Evolutionary conservation across 2,797 vertebrate genomes (phyloP).

Genomic region (Falco columbarius): DNA sequence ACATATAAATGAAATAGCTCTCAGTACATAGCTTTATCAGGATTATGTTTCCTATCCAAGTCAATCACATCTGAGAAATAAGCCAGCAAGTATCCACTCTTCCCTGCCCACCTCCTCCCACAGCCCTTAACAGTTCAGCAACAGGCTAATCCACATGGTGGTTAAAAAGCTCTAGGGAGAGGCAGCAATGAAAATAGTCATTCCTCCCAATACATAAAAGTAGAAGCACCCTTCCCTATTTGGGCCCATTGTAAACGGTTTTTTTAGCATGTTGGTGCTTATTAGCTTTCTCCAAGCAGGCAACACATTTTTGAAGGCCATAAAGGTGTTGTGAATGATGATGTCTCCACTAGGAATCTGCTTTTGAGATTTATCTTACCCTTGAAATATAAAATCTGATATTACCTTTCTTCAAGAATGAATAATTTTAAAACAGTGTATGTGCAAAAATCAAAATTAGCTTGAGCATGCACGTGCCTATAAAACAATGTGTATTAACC

Average conservation of each 20-base stretch:
- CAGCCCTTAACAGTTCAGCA: background rate
- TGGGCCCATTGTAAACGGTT: background rate
- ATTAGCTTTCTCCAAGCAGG: background rate
- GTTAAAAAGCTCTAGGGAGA: background rate
- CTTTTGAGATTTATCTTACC: background rate
- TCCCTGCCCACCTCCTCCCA: rapidly evolving
- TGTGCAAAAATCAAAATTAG: background rate
- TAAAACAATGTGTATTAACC: background rate
- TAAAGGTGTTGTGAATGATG: background rate
- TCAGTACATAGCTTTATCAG: background rate
- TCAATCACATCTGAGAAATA: background rate
- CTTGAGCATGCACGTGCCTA: background rate
- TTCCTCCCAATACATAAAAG: background rate
- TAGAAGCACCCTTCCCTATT: background rate
- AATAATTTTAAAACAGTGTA: background rate
- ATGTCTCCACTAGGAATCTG: background rate
- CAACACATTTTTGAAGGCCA: background rate
- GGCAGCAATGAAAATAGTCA: background rate
- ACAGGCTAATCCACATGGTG: background rate
- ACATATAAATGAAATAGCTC: background rate
- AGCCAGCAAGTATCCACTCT: background rate
- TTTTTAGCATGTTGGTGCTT: background rate
- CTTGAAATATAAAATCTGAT: background rate
- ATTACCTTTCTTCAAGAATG: background rate
- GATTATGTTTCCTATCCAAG: background rate